Evolutionary conservation across 2,888 invertebrate genomes (phyloP), one percentile per base, ranked within the genome.

Genomic region (Lomographa bimaculata): DNA sequence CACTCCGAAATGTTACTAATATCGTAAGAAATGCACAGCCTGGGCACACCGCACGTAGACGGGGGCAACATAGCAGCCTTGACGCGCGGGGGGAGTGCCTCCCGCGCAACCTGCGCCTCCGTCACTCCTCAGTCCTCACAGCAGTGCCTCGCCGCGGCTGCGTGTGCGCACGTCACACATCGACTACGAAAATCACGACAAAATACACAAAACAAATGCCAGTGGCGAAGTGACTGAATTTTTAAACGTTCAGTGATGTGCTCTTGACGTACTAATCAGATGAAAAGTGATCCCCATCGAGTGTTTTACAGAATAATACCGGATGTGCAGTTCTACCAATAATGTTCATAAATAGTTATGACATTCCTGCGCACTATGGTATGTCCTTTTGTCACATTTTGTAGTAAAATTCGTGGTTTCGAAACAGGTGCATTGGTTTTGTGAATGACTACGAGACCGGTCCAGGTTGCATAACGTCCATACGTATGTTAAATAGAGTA

Each of bases 61-160:
- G n/a, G n/a, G n/a, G n/a, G n/a, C n/a, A n/a, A n/a, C n/a, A n/a
- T n/a, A 60, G 51, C 50, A 35, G 64, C 57, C 64, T 50, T 54
- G 60, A 40, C 53, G 50, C 57, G 51, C 53, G 62, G 46, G 58
- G 45, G 57, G 68, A 32, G 53, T 43, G 62, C 65, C 71, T 71
- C 73, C 78, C 72, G 74, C 77, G 79, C 82, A 80, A 72, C 83
- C 83, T 81, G 38, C 40, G 69, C 76, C 79, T 77, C 71, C 75
- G 68, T 60, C 76, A 71, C 70, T 71, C 66, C 74, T 61, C 81
- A 76, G 75, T 71, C 72, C 74, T 76, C 78, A 69, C 73, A 63
- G 66, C 62, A 81, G 78, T 76, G 73, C 72, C 75, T 77, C 79
- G 69, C 71, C 63, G 64, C 57, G 60, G 57, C 72, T 67, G 71